These are phyloP conservation scores for Lucifuga dentata DNA, from an alignment of 2,113 vertebrate genomes.

Conservation along the genomic window DNA sequence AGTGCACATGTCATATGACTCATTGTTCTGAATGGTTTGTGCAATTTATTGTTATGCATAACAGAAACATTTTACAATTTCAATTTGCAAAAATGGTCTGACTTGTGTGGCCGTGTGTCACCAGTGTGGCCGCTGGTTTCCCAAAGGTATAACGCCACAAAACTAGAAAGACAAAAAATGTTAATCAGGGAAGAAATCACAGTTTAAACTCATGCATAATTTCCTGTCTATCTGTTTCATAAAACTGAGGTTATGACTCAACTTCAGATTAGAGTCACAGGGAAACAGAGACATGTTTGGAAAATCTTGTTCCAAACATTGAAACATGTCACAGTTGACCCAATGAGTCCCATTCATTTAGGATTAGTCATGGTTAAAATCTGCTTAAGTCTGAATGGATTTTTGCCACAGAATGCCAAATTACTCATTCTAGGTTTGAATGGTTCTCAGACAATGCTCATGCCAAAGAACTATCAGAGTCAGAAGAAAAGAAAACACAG, in stretches of 20 bases:
- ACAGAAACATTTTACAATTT: no score
- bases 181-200: no score
- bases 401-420: constrained; percentile 33
- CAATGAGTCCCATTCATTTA: constrained; percentile 24
- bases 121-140: no score
- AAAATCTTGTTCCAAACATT: constrained; percentile 1
- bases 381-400: constrained; percentile 18
- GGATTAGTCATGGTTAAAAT: constrained; percentile 41
- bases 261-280: constrained; percentile 2
- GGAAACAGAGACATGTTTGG: constrained; percentile 21
- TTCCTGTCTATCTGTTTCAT: no score
- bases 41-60: no score
- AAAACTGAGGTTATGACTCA: constrained; percentile 4
- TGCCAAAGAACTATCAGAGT: constrained; percentile 35
- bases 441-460: not conserved
- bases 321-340: constrained; percentile 11
- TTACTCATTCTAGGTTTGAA: constrained; percentile 38
- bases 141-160: no score
- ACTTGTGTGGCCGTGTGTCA: no score
- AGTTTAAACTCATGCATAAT: no score
- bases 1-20: no score
- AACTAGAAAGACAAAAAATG: no score
- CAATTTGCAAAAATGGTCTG: no score
- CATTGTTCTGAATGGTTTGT: no score
- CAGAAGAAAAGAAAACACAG: constrained; percentile 18